Evolutionary conservation across 2,113 vertebrate genomes (phyloP), one percentile per base, ranked within the genome.

Genomic region (Stegostoma tigrinum): DNA sequence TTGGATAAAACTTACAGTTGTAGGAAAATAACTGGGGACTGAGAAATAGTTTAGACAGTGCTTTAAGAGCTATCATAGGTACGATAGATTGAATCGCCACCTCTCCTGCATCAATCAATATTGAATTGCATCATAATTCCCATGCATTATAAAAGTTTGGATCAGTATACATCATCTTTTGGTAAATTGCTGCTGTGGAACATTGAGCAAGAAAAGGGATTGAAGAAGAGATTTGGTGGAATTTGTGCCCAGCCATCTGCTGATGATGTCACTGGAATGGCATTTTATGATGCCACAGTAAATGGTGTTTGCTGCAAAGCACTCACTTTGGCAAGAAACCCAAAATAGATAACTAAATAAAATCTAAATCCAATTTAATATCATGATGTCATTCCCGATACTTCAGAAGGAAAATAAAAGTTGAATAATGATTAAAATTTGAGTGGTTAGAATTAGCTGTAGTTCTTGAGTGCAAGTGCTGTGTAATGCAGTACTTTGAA

Each of bases 401-500:
- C 38, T 66, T 64, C 8, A 6, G 34, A 91, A 30, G 64, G 3
- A n/a, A 91, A 61, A 61, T 55, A 90, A 83, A 83, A 83, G 30
- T 61, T 12, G 61, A 66, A 66, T 14, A 66, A 66, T 61, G 38
- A 67, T 42, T 34, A 19, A 93, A 15, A 19, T 91, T 55, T 90
- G 87, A 64, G 64, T 93, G 61, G 17, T 93, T 93, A 66, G 89
- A 61, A 66, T 93, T 93, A 42, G 55, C 17, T 66, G 23, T 34
- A 93, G 61, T n/a, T 66, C 27, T 17, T 64, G 38, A 93, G 89
- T 91, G 30, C 30, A 64, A 87, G 8, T 66, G 64, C 34, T 64
- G 34, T 91, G 89, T 34, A 38, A n/a, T 91, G 89, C 34, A 17
- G 55, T 66, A 93, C 89, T 93, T 93, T 67, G 89, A 61, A 93